These are phyloP conservation scores for Trichonephila inaurata DNA, from an alignment of 1,140 invertebrate genomes.

Conservation along the genomic window DNA sequence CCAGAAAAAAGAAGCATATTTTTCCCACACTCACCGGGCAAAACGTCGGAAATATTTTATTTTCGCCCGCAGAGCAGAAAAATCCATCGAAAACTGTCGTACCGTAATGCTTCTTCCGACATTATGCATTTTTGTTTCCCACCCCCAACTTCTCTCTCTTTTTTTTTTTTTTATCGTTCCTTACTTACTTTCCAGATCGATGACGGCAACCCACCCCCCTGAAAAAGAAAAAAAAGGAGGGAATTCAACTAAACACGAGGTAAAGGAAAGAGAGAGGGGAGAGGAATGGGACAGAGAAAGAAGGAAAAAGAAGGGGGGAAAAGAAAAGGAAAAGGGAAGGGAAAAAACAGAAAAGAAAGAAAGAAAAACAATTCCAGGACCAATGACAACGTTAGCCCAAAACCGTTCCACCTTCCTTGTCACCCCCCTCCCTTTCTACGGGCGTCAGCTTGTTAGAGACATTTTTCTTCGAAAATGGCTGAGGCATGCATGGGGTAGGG, in stretches of 20 bases:
- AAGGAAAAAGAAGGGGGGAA: neutral
- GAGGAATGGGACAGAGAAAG: neutral
- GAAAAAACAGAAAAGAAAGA: neutral
- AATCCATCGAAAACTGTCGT: slow-evolving; percentile 68
- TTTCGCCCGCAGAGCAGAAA: slow-evolving; percentile 6
- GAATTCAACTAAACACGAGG: slow-evolving; percentile 60
- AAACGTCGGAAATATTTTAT: slow-evolving; percentile 67
- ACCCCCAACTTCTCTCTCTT: neutral
- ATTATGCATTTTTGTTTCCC: slow-evolving; percentile 59
- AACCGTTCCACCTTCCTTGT: slow-evolving; percentile 42
- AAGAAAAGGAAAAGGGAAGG: neutral
- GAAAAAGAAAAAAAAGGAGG: neutral
- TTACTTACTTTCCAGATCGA: slow-evolving; percentile 69
- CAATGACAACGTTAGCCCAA: slow-evolving; percentile 72
- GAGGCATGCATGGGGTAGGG: slow-evolving; percentile 16
- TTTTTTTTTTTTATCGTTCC: neutral
- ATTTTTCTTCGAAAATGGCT: slow-evolving; percentile 72
- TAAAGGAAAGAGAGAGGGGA: neutral
- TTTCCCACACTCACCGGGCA: slow-evolving; percentile 15
- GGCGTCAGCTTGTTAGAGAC: slow-evolving; percentile 73
- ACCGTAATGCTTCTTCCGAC: slow-evolving; percentile 58
- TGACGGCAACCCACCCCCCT: slow-evolving; percentile 4
- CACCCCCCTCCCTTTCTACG: neutral
- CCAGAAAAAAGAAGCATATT: neutral
- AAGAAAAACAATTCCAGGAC: slow-evolving; percentile 73